A percentile compares a stretch with the other conserved stretches of the same genome.
These are phyloP conservation scores for Setophaga kirtlandii DNA, from an alignment of 2,113 vertebrate species.

Conservation along the genomic window DNA sequence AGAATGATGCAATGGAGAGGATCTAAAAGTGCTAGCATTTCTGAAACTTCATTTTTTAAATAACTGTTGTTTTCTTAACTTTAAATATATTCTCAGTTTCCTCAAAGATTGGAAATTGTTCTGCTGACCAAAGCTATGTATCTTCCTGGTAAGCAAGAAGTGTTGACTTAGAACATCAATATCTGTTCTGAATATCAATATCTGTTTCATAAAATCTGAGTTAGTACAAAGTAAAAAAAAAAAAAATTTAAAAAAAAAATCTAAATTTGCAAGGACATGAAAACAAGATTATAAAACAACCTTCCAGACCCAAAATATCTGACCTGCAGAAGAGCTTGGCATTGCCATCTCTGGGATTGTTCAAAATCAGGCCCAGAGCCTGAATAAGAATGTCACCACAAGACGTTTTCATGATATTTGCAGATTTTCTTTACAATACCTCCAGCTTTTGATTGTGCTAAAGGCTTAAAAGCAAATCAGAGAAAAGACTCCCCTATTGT, in stretches of 20 bases:
- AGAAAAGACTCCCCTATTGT: slow-evolving; percentile 51
- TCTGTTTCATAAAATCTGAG: slow-evolving; percentile 22
- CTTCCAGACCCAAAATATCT: not conserved
- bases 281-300: slow-evolving; percentile 31
- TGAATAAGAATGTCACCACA: slow-evolving; percentile 60
- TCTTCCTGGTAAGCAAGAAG: not conserved
- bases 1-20: not conserved
- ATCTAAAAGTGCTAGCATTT: not conserved
- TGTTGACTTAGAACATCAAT: not conserved
- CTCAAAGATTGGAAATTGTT: not conserved
- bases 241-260: not conserved
- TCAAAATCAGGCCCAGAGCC: slow-evolving; percentile 47
- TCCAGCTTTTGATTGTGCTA: slow-evolving; percentile 57
- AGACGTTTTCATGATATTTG: slow-evolving; percentile 56
- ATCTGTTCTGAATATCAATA: not conserved
- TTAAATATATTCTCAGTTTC: not conserved
- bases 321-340: slow-evolving; percentile 8
- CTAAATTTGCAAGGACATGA: not conserved
- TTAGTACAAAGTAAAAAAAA: not conserved
- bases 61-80: not conserved
- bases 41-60: not conserved
- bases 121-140: not conserved
- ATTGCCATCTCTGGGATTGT: not conserved
- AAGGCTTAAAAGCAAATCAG: slow-evolving; percentile 67
- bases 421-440: slow-evolving; percentile 64